Evolutionary conservation across 2,113 vertebrate species (phyloP).

Genomic region (Ramphastos sulfuratus): DNA sequence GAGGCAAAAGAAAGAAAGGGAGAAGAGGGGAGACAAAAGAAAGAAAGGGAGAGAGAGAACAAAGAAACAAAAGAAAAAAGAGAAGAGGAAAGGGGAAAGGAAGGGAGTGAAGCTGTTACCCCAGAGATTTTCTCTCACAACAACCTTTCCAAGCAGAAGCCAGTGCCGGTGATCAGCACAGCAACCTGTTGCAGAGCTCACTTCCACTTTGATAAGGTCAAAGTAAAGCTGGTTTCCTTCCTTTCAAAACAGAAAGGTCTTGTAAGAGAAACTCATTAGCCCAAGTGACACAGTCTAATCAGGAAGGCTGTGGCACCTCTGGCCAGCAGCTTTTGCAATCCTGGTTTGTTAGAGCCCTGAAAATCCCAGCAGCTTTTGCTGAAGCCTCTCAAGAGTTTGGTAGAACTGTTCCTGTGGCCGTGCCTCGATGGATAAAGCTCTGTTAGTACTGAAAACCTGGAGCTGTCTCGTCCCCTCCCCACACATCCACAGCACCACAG

Average conservation of each 20-base stretch:
- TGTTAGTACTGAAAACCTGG: background rate
- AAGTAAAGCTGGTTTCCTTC: background rate
- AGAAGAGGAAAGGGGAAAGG: no score
- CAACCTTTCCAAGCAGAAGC: background rate
- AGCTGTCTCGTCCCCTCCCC: background rate
- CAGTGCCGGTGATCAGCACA: background rate
- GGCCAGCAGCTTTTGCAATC: background rate
- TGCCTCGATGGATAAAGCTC: background rate
- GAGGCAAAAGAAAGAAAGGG: no score
- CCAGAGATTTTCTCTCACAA: background rate
- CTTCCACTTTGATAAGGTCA: slow-evolving; percentile 44
- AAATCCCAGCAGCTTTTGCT: background rate
- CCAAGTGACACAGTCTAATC: background rate
- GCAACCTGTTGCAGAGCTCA: slow-evolving; percentile 1
- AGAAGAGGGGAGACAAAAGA: no score
- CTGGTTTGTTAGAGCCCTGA: background rate
- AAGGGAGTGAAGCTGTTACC: background rate
- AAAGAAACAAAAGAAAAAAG: no score
- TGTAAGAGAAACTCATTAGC: background rate
- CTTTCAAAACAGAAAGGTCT: slow-evolving; percentile 36
- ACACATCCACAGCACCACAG: background rate
- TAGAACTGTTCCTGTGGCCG: background rate
- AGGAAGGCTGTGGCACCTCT: background rate
- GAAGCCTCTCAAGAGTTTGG: slow-evolving; percentile 24
- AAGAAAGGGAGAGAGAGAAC: no score